phyloP scores from a whole-genome alignment of 2,888 invertebrate species.

The Lordiphosa fenestrarum region DNA sequence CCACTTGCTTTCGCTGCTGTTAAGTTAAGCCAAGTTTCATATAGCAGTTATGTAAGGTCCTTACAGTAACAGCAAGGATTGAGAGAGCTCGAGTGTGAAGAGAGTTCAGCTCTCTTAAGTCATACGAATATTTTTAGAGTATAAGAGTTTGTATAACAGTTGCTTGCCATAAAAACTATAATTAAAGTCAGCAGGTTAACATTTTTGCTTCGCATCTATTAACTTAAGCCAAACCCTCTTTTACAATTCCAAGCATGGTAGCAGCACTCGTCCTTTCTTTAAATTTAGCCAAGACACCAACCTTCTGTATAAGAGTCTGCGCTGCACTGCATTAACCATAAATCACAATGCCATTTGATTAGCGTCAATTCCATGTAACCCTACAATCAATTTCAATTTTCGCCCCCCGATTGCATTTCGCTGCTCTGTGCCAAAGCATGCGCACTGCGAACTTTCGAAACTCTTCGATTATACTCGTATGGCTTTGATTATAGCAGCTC shows the following conservation, averaged over 20 bases:
- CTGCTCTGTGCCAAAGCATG: not conserved
- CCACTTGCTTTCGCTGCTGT: conserved; percentile 7
- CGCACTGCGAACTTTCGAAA: not conserved
- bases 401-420: not conserved
- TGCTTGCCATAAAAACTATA: conserved; percentile 1
- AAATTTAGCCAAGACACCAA: conserved; percentile 25
- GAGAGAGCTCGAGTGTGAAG: conserved; percentile 12
- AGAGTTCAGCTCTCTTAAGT: conserved; percentile 7
- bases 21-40: conserved; percentile 11
- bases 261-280: too few species aligned
- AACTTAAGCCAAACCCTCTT: not conserved
- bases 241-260: too few species aligned
- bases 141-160: conserved; percentile 18
- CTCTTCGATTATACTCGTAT: too few species aligned
- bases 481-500: too few species aligned
- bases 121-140: not conserved
- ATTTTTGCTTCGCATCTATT: not conserved
- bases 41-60: conserved; percentile 27
- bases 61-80: not conserved
- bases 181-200: too few species aligned
- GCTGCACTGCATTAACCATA: conserved; percentile 10
- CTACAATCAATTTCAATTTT: conserved; percentile 36
- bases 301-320: conserved; percentile 45
- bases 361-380: conserved; percentile 30
- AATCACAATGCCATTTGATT: conserved; percentile 49